Evolutionary conservation across 2,888 invertebrate genomes (phyloP), one percentile per base, ranked within the genome.

Genomic region (Apamea monoglypha): DNA sequence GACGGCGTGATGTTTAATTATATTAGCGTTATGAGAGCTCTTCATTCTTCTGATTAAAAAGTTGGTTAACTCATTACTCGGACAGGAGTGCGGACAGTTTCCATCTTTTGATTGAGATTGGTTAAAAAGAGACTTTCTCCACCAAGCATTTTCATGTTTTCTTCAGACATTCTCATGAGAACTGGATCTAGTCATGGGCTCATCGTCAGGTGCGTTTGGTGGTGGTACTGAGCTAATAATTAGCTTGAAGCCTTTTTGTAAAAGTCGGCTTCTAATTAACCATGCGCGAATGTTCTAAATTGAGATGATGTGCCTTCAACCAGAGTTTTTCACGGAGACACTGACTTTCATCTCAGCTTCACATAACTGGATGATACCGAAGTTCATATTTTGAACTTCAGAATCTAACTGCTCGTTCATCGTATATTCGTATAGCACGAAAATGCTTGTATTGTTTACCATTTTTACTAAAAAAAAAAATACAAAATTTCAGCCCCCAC

Each of bases 21-120:
- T 40, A 74, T 69, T 73, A 86, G n/a, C 61, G 63, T 47, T 81
- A 64, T 64, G 76, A 83, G 36, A 76, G 47, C 59, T 73, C 56
- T n/a, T 71, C 79, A 74, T 74, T 68, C 40, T 76, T 50, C 75
- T 72, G 61, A 80, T 84, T 75, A 84, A 59, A 68, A 69, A 74
- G 84, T 83, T 80, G 36, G 12, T 50, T 29, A 36, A 44, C 36
- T n/a, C 2, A 12, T 71, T n/a, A 21, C 40, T 66, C 53, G n/a
- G 81, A 67, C 70, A 71, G 56, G n/a, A 67, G 29, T 29, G 59
- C 66, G n/a, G 40, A 59, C 66, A 63, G 16, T 21, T 76, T 29
- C 16, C 2, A 56, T 36, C 25, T 40, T 61, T 76, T 69, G 36
- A 63, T 63, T 75, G 36, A 81, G 53, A 40, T 64, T 18, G 8